These are phyloP conservation scores for Nephrocerus scutellatus DNA, from an alignment of 2,888 invertebrate species.

Conservation along the genomic window DNA sequence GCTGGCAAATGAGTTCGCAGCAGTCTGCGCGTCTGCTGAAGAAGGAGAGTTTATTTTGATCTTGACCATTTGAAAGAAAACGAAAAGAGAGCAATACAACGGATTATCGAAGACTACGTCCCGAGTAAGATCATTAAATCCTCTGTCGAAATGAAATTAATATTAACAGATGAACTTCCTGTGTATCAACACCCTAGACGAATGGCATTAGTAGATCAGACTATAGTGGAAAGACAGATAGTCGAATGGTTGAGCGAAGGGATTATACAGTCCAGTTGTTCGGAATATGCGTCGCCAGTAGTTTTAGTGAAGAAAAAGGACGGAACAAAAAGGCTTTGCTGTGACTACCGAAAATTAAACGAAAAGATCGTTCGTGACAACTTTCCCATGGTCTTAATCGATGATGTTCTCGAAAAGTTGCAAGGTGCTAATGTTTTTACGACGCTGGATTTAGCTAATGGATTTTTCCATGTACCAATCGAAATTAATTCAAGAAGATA, in stretches of 20 bases:
- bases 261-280: conserved; percentile 10
- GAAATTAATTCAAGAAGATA: conserved; percentile 15
- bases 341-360: conserved; percentile 20
- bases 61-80: no score
- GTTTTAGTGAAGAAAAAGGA: conserved; percentile 24
- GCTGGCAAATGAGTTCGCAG: no score
- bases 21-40: no score
- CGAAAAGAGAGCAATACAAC: no score
- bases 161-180: conserved; percentile 5
- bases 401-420: conserved; percentile 8
- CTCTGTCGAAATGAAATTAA: not conserved
- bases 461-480: conserved; percentile 21
- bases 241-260: conserved; percentile 8
- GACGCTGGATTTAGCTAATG: conserved; percentile 16
- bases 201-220: conserved; percentile 7
- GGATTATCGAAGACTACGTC: no score
- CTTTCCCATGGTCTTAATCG: conserved; percentile 9
- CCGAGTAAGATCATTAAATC: no score
- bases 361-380: conserved; percentile 8
- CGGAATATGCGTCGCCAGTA: conserved; percentile 28
- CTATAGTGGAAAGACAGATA: conserved; percentile 26
- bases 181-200: conserved; percentile 8
- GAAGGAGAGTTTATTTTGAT: no score
- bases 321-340: conserved; percentile 25
- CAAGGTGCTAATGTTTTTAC: conserved; percentile 15